Conservation (phyloP, 2,113 vertebrate species). For the Aphyosemion australe region DNA sequence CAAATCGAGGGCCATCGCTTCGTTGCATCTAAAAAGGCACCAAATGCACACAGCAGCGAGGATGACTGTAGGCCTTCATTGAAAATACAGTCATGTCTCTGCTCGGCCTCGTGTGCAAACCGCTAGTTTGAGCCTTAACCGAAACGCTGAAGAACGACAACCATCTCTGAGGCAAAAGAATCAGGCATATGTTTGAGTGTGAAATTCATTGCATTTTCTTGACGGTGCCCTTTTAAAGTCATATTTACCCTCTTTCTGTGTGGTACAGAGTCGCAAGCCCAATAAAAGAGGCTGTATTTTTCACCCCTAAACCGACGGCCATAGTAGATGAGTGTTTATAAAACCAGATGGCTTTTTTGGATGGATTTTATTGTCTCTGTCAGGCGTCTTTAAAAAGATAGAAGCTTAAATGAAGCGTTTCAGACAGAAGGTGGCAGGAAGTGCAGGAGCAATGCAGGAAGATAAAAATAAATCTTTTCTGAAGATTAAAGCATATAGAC, state of each 20-base stretch:
- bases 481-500: conserved; percentile 9
- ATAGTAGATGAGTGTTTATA: conserved; percentile 16
- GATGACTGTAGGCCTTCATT: conserved; percentile 56
- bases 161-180: conserved; percentile 11
- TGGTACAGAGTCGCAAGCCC: background rate
- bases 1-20: conserved; percentile 53
- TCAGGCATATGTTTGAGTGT: background rate
- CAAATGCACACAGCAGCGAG: conserved; percentile 32
- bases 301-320: conserved; percentile 22
- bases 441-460: background rate
- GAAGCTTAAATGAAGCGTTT: conserved; percentile 2
- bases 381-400: conserved; percentile 18
- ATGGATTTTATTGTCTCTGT: conserved; percentile 57
- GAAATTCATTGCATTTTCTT: conserved; percentile 1
- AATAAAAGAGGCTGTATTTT: conserved; percentile 11
- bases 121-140: background rate
- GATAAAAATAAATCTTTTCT: conserved; percentile 3
- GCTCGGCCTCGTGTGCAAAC: conserved; percentile 12
- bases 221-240: conserved; percentile 9
- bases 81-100: conserved; percentile 53
- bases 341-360: conserved; percentile 17
- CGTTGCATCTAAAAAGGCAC: conserved; percentile 52
- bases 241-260: background rate
- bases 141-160: conserved; percentile 6
- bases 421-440: conserved; percentile 4